Conservation (phyloP, 2,888 invertebrate species). For the Maniola hyperantus region DNA sequence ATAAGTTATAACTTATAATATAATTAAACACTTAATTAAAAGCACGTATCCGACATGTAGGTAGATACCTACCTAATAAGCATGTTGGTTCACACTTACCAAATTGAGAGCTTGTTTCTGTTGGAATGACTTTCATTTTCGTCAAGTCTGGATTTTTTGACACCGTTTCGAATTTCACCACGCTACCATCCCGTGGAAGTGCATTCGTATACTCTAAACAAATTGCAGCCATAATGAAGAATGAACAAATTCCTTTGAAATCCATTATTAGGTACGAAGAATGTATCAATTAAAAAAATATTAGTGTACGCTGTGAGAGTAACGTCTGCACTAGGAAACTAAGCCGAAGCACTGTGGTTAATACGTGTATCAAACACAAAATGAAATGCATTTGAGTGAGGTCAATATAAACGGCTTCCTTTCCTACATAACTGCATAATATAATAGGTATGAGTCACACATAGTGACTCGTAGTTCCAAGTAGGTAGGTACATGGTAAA, state of each 20-base stretch:
- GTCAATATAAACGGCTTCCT: constrained; percentile 32
- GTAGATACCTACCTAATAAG: too few species aligned
- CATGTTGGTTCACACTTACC: constrained; percentile 28
- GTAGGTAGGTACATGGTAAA: too few species aligned
- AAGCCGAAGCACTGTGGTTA: constrained; percentile 13
- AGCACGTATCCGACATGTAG: too few species aligned
- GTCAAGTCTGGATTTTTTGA: constrained; percentile 26
- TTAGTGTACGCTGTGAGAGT: not conserved
- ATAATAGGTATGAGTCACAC: constrained; percentile 22
- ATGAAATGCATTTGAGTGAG: constrained; percentile 37
- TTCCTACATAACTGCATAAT: constrained; percentile 17
- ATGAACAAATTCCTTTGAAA: constrained; percentile 32
- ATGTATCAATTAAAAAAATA: not conserved
- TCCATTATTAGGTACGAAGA: constrained; percentile 35
- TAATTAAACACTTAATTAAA: too few species aligned
- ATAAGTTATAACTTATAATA: too few species aligned
- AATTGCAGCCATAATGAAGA: constrained; percentile 25
- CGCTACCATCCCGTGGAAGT: constrained; percentile 49
- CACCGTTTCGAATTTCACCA: constrained; percentile 39
- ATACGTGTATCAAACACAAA: constrained; percentile 27
- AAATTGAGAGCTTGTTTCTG: constrained; percentile 28
- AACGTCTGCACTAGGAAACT: constrained; percentile 6
- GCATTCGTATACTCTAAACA: constrained; percentile 41
- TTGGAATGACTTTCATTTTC: constrained; percentile 34
- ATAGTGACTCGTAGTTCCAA: not conserved